These are phyloP conservation scores for Tylochromis polylepis DNA, from an alignment of 2,113 vertebrate genomes.

Conservation along the genomic window DNA sequence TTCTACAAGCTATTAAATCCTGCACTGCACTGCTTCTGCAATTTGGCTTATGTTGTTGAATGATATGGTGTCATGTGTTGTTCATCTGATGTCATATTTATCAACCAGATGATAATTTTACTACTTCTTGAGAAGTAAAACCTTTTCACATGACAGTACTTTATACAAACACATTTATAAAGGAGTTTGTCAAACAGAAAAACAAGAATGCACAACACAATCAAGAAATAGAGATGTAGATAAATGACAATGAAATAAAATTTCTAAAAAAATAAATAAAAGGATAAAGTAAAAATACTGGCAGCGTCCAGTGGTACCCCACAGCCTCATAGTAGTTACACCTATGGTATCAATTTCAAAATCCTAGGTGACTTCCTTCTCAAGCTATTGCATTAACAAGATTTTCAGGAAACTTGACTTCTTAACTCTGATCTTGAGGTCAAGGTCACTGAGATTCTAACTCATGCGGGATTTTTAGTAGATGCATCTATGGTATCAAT, in stretches of 20 bases:
- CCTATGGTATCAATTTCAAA: background rate
- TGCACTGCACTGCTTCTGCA: background rate
- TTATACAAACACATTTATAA: fast-evolving
- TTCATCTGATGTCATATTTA: background rate
- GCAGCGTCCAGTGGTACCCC: background rate
- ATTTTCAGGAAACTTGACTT: background rate
- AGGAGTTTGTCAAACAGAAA: background rate
- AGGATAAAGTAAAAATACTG: background rate
- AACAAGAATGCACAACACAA: background rate
- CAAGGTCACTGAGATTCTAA: background rate
- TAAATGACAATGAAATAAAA: background rate
- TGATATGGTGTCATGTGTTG: background rate
- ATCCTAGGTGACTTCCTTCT: background rate
- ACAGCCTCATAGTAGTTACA: background rate
- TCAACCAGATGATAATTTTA: background rate
- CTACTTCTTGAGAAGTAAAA: background rate
- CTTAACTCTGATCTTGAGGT: background rate
- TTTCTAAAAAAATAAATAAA: background rate
- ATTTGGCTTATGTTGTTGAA: background rate
- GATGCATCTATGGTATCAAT: background rate
- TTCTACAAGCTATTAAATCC: background rate
- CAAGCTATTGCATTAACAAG: background rate
- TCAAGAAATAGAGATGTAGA: background rate
- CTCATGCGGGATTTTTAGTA: background rate
- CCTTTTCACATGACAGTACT: background rate